Evolutionary conservation across 1,140 invertebrate genomes (phyloP).

Genomic region (Aphaenogaster floridana): DNA sequence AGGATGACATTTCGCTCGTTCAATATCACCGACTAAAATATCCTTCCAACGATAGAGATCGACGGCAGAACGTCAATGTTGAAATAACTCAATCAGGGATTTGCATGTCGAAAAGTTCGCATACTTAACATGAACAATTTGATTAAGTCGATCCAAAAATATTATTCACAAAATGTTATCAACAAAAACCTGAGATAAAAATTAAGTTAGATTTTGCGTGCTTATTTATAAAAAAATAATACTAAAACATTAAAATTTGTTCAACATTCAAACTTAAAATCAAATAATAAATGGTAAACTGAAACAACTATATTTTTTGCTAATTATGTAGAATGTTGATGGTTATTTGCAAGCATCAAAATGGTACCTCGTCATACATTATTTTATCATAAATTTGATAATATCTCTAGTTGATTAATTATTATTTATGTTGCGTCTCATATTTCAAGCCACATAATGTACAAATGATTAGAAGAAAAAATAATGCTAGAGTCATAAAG

Average conservation of each 20-base stretch:
- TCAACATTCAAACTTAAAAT: background rate
- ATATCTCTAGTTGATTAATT: background rate
- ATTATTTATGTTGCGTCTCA: background rate
- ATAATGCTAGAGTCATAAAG: background rate
- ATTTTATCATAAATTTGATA: background rate
- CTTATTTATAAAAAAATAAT: constrained; percentile 1
- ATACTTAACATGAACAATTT: constrained; percentile 81
- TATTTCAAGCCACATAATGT: background rate
- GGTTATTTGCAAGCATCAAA: background rate
- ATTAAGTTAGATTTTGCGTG: background rate
- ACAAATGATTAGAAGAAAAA: background rate
- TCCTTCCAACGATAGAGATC: constrained; percentile 89
- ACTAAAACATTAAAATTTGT: background rate
- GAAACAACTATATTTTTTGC: background rate
- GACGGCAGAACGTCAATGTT: constrained; percentile 87
- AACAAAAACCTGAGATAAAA: background rate
- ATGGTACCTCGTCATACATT: background rate
- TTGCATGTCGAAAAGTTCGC: constrained; percentile 90
- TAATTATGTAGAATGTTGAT: background rate
- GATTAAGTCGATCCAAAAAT: constrained; percentile 39
- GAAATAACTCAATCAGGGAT: constrained; percentile 91
- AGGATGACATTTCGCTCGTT: constrained; percentile 90
- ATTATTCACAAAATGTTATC: background rate
- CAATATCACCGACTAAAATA: constrained; percentile 92
- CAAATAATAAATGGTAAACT: background rate